A percentile compares a stretch with the other conserved stretches of the same genome.
Conservation (phyloP, 2,113 vertebrate species). For the Procavia capensis region DNA sequence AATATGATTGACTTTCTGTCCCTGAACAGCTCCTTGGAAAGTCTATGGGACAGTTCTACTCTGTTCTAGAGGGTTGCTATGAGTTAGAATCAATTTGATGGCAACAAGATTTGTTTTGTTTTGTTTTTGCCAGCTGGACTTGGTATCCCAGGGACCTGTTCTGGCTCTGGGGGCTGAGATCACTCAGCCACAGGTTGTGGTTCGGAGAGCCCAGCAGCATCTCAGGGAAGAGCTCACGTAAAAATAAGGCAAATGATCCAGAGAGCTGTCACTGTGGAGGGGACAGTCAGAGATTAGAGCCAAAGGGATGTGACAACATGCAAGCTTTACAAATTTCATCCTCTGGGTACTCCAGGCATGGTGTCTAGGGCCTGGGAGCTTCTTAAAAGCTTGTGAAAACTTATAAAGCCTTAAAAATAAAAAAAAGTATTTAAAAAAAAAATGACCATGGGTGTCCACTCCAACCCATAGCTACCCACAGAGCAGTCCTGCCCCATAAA, state of each 20-base stretch:
- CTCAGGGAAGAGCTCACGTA: neutral
- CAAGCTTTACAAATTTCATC: neutral
- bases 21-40: no score
- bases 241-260: neutral
- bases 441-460: no score
- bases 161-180: neutral
- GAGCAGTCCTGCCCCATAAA: no score
- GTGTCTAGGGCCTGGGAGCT: neutral
- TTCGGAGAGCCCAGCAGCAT: neutral
- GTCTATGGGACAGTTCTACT: no score
- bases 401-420: neutral
- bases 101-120: no score
- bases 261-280: neutral
- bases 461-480: no score
- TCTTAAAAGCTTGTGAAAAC: neutral
- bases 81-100: no score
- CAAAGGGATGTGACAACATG: neutral
- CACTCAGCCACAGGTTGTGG: rapidly evolving
- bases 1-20: neutral
- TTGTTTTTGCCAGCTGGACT: neutral
- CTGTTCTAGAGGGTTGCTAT: no score
- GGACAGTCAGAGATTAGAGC: neutral
- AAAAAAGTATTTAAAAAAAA: neutral
- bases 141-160: neutral
- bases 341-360: neutral